Evolutionary conservation across 2,888 invertebrate genomes (phyloP), one percentile per base, ranked within the genome.

Genomic region (Epirrita christyi): DNA sequence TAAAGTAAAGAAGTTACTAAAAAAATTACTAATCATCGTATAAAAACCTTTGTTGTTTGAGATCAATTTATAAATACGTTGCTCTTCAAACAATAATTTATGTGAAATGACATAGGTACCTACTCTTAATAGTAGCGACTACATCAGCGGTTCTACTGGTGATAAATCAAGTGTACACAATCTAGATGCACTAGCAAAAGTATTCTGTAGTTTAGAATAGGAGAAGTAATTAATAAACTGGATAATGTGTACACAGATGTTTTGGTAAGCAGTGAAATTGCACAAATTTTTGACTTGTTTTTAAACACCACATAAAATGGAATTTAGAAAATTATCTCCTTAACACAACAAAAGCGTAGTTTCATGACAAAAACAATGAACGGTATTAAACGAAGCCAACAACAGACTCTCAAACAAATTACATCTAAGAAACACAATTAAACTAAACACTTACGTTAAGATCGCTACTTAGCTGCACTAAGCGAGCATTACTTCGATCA

Each of bases 11-110:
- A 37, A 42, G 13, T 49, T 36, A 13, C 34, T 55, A 44, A 43
- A 27, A 42, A 45, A 32, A 43, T 0, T 43, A 36, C 36, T n/a
- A 36, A 11, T 36, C 36, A 36, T 36, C 36, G 5, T 58, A 34
- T 56, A 67, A 11, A 9, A 13, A 11, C 13, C 34, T 7, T 21
- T 10, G 15, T 32, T 54, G 43, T 71, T 74, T 78, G 83, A 84
- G 83, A 83, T 82, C 83, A 80, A 53, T 45, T 63, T 63, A 70
- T 71, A 72, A 74, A 75, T 73, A 72, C 63, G 59, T 46, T 58
- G 40, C 14, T 54, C 34, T 13, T 45, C 67, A 65, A 65, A 36
- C 36, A 36, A 3, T 6, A 11, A 36, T 21, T 21, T 21, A 21
- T 21, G 21, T 21, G 21, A 21, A 21, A 21, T 21, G 21, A 21